These are phyloP conservation scores for Volucella bombylans DNA, from an alignment of 2,888 invertebrate genomes.

Conservation along the genomic window DNA sequence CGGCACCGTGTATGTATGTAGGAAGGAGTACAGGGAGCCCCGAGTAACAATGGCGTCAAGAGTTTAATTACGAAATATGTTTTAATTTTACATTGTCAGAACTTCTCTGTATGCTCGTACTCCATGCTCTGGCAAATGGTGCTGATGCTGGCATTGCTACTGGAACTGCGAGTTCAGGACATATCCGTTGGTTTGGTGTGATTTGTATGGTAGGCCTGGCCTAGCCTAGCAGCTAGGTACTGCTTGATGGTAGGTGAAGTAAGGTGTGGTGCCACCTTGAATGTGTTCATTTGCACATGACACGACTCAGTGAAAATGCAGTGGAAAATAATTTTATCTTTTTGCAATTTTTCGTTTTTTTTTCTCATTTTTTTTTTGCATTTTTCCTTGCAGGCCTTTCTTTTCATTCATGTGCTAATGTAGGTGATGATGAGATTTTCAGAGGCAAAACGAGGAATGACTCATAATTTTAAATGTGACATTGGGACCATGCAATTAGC, in stretches of 20 bases:
- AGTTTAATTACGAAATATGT: conserved; percentile 77
- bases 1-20: conserved; percentile 47
- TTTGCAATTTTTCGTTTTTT: conserved; percentile 1
- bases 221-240: background rate
- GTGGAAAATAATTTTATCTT: conserved; percentile 57
- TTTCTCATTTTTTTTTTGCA: background rate
- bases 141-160: background rate
- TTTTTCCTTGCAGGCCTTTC: conserved; percentile 24
- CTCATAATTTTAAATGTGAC: conserved; percentile 77
- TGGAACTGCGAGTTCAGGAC: conserved; percentile 34
- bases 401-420: conserved; percentile 69
- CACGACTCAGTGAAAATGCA: conserved; percentile 61
- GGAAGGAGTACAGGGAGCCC: conserved; percentile 18
- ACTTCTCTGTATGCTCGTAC: conserved; percentile 68
- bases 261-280: conserved; percentile 67
- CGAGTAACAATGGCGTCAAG: conserved; percentile 75
- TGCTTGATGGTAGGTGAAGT: conserved; percentile 16
- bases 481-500: conserved; percentile 82
- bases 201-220: too few relatives aligned
- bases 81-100: conserved; percentile 75
- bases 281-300: conserved; percentile 72
- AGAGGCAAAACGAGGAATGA: conserved; percentile 39
- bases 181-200: conserved; percentile 18
- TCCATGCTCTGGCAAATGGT: background rate
- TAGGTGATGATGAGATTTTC: conserved; percentile 64